Percentiles rank a stretch among this genome's conserved stretches.
These are phyloP conservation scores for Ernsta delagoae DNA, from an alignment of 2,888 invertebrate species.

Conservation along the genomic window DNA sequence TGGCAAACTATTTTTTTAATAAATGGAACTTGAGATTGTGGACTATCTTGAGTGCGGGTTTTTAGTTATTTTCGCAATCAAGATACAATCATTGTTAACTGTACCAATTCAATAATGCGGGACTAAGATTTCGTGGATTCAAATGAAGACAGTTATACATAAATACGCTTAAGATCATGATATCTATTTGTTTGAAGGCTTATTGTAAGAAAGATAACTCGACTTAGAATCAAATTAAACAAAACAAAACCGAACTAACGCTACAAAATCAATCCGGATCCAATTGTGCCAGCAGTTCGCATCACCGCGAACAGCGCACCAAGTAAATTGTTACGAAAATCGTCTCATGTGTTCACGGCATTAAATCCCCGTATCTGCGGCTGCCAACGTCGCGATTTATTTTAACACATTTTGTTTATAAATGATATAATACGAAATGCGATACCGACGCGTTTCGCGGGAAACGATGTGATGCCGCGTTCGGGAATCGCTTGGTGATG, in stretches of 20 bases:
- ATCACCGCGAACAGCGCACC: slow-evolving; percentile 34
- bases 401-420: slow-evolving; percentile 85
- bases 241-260: slow-evolving; percentile 2
- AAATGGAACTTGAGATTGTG: no score
- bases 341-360: slow-evolving; percentile 45
- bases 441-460: slow-evolving; percentile 75
- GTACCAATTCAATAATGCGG: no score
- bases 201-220: no score
- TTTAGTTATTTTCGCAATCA: no score
- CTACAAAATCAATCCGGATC: slow-evolving; percentile 44
- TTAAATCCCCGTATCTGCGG: slow-evolving; percentile 74
- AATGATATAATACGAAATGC: slow-evolving; percentile 85
- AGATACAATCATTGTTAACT: no score
- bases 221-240: background rate
- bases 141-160: no score
- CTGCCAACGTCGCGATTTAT: slow-evolving; percentile 79
- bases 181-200: no score
- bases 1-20: no score
- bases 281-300: slow-evolving; percentile 3
- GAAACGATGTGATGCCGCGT: slow-evolving; percentile 62
- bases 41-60: no score
- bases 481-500: slow-evolving; percentile 61
- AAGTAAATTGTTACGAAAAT: slow-evolving; percentile 49
- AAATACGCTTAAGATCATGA: no score
- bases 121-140: no score